A percentile compares a stretch with the other conserved stretches of the same genome.
Conservation (phyloP, 30 jellyfish, hydroid and myxozoan species). For the Aurelia coerulea region DNA sequence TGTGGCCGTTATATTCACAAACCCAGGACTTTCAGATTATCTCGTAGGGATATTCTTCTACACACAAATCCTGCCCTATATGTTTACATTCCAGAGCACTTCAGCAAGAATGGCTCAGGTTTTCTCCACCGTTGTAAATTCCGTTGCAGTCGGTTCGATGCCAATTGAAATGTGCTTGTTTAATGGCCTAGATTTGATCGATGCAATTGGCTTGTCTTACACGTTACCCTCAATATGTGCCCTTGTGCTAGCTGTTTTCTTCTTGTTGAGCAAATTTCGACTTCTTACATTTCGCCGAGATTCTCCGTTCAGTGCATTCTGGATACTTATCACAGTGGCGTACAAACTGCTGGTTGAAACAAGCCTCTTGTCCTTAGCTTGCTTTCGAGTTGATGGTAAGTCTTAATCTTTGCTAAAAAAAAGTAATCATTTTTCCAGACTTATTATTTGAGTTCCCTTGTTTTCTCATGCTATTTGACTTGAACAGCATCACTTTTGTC, state of each 20-base stretch:
- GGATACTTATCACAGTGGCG: conserved; percentile 62
- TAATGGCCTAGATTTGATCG: conserved; percentile 45
- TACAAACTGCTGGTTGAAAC: conserved; percentile 70
- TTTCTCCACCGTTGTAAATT: conserved; percentile 39
- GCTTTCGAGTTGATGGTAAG: conserved; percentile 79
- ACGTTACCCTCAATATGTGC: conserved; percentile 45
- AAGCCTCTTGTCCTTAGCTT: conserved; percentile 57
- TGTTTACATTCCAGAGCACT: conserved; percentile 25
- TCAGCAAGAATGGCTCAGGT: conserved; percentile 29
- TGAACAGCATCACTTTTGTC: too few relatives aligned
- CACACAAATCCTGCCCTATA: conserved; percentile 73
- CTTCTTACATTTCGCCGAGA: conserved; percentile 53
- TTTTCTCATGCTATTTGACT: too few relatives aligned
- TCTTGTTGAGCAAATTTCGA: conserved; percentile 42
- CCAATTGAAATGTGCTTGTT: conserved; percentile 69
- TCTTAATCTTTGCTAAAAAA: neutral
- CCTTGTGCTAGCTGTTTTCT: conserved; percentile 34
- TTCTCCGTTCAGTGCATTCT: conserved; percentile 84
- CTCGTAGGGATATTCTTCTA: conserved; percentile 68
- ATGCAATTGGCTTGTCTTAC: conserved; percentile 56
- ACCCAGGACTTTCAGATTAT: conserved; percentile 73
- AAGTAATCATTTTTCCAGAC: too few relatives aligned
- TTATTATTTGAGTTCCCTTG: too few relatives aligned
- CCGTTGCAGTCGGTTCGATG: conserved; percentile 71
- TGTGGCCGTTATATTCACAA: conserved; percentile 52